Percentiles rank a stretch among this genome's conserved stretches.
phyloP scores from a whole-genome alignment of 1,140 invertebrate species.

The Psix sp. region DNA sequence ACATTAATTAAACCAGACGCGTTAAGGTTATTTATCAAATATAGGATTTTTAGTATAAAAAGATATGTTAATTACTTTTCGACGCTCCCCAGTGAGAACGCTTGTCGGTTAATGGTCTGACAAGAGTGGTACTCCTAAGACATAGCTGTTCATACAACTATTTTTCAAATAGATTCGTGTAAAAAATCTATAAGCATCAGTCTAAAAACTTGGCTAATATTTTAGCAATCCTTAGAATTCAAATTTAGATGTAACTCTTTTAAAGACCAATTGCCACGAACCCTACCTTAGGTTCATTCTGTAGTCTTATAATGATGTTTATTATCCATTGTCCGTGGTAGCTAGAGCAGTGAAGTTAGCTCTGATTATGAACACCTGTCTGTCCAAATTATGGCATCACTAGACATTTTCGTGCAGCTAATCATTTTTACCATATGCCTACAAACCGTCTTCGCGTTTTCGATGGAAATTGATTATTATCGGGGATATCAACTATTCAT shows the following conservation, averaged over 20 bases:
- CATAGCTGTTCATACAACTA: too few species aligned
- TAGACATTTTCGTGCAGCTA: conserved; percentile 45
- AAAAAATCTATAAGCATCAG: too few species aligned
- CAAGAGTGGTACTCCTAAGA: too few species aligned
- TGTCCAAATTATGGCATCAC: conserved; percentile 44
- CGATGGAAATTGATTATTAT: conserved; percentile 28
- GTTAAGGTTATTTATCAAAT: too few species aligned
- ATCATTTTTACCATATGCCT: conserved; percentile 29
- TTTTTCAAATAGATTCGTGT: too few species aligned
- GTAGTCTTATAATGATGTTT: conserved; percentile 38
- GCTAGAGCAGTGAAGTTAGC: conserved; percentile 20
- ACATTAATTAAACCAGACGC: too few species aligned
- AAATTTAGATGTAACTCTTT: conserved; percentile 36
- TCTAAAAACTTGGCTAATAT: too few species aligned
- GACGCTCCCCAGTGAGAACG: too few species aligned
- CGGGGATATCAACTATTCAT: conserved; percentile 20
- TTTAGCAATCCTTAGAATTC: conserved; percentile 4
- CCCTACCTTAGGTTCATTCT: neutral
- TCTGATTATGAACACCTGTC: conserved; percentile 49
- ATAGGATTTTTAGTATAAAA: too few species aligned
- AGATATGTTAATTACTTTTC: too few species aligned
- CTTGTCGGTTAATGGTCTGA: too few species aligned
- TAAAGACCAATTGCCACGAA: conserved; percentile 1
- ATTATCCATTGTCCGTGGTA: conserved; percentile 42
- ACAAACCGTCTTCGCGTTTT: conserved; percentile 9